These are phyloP conservation scores for Agrochola lota DNA, from an alignment of 2,888 invertebrate genomes.

Conservation along the genomic window DNA sequence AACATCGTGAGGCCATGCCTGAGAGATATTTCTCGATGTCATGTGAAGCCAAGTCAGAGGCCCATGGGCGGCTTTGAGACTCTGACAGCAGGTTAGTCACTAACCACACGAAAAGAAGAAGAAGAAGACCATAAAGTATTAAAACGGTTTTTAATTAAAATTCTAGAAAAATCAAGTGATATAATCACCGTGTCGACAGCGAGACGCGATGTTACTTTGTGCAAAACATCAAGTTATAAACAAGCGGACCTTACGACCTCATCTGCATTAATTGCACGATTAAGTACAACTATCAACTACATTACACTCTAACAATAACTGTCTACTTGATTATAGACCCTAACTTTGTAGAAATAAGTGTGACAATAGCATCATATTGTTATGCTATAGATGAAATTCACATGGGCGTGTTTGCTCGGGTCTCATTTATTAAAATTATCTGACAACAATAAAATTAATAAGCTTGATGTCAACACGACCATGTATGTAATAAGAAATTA, in stretches of 20 bases:
- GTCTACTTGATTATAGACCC: constrained; percentile 15
- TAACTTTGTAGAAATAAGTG: not conserved
- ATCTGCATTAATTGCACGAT: constrained; percentile 66
- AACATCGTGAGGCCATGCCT: too few relatives aligned
- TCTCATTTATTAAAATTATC: constrained; percentile 48
- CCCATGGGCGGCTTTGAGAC: too few relatives aligned
- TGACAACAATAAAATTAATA: constrained; percentile 44
- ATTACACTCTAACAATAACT: constrained; percentile 11
- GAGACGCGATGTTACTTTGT: constrained; percentile 37
- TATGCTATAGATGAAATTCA: not conserved
- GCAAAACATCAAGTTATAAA: constrained; percentile 61
- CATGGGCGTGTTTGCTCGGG: constrained; percentile 18
- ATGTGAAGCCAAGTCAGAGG: too few relatives aligned
- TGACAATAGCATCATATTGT: constrained; percentile 5
- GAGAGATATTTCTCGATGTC: too few relatives aligned
- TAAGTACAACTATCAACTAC: constrained; percentile 39
- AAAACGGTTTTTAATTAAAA: too few relatives aligned
- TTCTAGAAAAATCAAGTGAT: too few relatives aligned
- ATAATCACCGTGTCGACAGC: not conserved
- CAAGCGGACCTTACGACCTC: constrained; percentile 61
- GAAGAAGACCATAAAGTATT: too few relatives aligned
- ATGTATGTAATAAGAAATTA: constrained; percentile 9
- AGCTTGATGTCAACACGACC: constrained; percentile 13
- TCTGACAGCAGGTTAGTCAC: too few relatives aligned
- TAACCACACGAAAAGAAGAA: too few relatives aligned